Base-by-base conservation (phyloP, 1,140 invertebrate species). In the Drosophila micromelanica region DNA sequence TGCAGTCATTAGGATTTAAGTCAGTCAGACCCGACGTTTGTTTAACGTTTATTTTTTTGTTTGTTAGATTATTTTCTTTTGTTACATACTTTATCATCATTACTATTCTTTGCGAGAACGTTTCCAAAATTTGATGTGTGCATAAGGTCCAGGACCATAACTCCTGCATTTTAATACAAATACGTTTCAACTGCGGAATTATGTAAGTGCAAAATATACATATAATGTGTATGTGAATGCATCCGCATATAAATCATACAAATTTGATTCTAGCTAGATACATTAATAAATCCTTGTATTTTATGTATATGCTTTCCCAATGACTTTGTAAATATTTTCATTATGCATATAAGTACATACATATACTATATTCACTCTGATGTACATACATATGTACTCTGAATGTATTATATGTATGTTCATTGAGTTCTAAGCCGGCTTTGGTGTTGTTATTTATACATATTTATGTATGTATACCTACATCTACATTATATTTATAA, bases 1-100 rank as follows among this genome's bases (percentile, higher is more conserved):
- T 76, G 76, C 75, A 82, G 84, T 82, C 72, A 87, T 77, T 87
- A 87, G 84, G 68, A 76, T 89, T 89, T 82, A 87, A 89, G 79
- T 60, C 65, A 82, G 52, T 63, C 67, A 48, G 40, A 65, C 64
- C 46, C 57, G 56, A 63, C 27, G 52, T 63, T 64, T 71, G 55
- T 60, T 65, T 27, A 27, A 27, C 27, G 27, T 6, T 69, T 32
- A 40, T 30, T 45, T 76, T 76, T 73, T 65, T 73, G 38, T 74
- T 43, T 42, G 38, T 38, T 57, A 45, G 55, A 37, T 65, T 71
- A 15, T 45, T 70, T 62, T 45, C 37, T 37, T 67, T 57, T 65
- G 52, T 72, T 67, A 59, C 38, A 67, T 59, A 67, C 43, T 61
- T 63, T 20, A 56, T 40, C 63, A 61, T 67, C 48, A 51, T 77